Percentiles rank a stretch among this genome's conserved stretches.
Conservation (phyloP, 2,113 vertebrate species). For the Esox niger region DNA sequence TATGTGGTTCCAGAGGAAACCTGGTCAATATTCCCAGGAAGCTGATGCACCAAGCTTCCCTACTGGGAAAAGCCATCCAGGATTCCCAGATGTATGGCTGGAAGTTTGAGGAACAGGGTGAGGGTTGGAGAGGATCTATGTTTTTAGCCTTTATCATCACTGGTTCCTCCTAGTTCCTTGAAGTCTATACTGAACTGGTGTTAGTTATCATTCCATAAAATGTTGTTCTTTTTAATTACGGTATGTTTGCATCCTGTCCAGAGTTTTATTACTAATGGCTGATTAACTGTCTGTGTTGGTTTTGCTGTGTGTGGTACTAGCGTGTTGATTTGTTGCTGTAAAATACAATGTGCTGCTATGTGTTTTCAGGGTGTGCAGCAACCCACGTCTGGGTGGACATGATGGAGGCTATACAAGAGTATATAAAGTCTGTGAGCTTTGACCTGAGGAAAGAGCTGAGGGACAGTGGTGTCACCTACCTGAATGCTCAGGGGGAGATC, state of each 20-base stretch:
- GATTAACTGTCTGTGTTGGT: neutral
- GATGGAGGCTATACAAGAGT: conserved; percentile 76
- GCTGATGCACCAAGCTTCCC: conserved; percentile 80
- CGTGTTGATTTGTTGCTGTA: neutral
- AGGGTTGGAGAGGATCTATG: neutral
- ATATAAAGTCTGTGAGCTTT: conserved; percentile 76
- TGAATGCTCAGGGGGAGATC: conserved; percentile 77
- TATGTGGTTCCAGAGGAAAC: conserved; percentile 79
- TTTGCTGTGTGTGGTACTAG: too few species aligned
- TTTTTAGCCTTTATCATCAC: too few species aligned
- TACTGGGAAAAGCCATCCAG: conserved; percentile 75
- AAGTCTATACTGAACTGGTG: neutral
- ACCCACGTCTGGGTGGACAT: conserved; percentile 77
- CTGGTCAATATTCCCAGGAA: conserved; percentile 79
- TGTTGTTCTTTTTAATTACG: too few species aligned
- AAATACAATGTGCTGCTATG: neutral
- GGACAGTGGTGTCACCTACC: conserved; percentile 71
- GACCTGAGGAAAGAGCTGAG: conserved; percentile 74
- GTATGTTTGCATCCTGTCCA: too few species aligned
- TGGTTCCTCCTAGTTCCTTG: too few species aligned
- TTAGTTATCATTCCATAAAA: too few species aligned
- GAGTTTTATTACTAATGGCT: neutral
- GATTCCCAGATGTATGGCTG: conserved; percentile 79
- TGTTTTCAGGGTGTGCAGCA: conserved; percentile 46
- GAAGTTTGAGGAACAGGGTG: conserved; percentile 72